These are phyloP conservation scores for Thera obeliscata DNA, from an alignment of 2,888 invertebrate species.

Conservation along the genomic window DNA sequence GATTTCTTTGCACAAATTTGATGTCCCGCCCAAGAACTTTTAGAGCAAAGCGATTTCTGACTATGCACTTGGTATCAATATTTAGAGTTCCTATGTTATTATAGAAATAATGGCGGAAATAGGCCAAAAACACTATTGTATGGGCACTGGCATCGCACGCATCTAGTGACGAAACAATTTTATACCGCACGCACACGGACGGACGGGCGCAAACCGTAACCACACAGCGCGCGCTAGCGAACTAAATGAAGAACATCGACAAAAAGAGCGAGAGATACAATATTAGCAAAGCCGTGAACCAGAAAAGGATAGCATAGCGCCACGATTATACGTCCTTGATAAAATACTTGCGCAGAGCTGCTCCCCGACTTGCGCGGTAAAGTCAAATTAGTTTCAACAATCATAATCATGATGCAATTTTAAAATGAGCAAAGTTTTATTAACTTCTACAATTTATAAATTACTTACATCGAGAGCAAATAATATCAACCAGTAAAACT, in stretches of 20 bases:
- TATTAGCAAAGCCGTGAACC: conserved; percentile 51
- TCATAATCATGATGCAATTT: conserved; percentile 22
- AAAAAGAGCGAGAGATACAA: conserved; percentile 45
- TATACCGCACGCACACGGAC: conserved; percentile 49
- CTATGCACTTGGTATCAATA: conserved; percentile 40
- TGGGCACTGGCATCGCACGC: conserved; percentile 63
- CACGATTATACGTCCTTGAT: conserved; percentile 62
- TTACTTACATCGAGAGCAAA: background rate
- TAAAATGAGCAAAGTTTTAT: conserved; percentile 6
- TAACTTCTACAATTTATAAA: background rate
- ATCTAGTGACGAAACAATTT: conserved; percentile 75
- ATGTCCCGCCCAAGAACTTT: conserved; percentile 20
- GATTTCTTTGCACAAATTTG: conserved; percentile 48
- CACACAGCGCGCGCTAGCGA: conserved; percentile 19
- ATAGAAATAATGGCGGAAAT: conserved; percentile 79
- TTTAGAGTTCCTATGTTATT: conserved; percentile 62
- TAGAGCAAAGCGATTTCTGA: conserved; percentile 24
- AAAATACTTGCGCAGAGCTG: conserved; percentile 56
- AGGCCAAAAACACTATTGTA: conserved; percentile 73
- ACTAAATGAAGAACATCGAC: conserved; percentile 22
- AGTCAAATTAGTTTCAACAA: conserved; percentile 65
- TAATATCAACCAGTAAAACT: background rate
- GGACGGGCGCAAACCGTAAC: conserved; percentile 47
- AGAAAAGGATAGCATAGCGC: conserved; percentile 61
- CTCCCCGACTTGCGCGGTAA: conserved; percentile 79